These are phyloP conservation scores for Masnerella sp. DNA, from an alignment of 2,888 invertebrate genomes.

Conservation along the genomic window DNA sequence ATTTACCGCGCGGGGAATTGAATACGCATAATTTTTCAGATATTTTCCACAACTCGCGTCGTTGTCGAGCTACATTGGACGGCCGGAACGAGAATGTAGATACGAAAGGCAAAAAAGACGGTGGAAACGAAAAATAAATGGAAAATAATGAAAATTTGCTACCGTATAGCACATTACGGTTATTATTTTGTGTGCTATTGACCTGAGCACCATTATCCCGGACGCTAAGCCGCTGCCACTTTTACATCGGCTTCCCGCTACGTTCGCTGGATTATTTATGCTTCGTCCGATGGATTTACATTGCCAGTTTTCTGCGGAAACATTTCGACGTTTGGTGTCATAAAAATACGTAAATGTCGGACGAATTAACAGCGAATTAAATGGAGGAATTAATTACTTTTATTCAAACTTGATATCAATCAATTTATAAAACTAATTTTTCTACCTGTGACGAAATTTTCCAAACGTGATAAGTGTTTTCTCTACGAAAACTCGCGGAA, in stretches of 20 bases:
- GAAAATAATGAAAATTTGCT: constrained; percentile 56
- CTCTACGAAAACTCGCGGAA: too few species aligned
- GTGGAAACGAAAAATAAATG: constrained; percentile 39
- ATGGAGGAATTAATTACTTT: too few species aligned
- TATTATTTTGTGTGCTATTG: constrained; percentile 66
- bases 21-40: constrained; percentile 45
- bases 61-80: constrained; percentile 26
- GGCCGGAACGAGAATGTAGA: constrained; percentile 31
- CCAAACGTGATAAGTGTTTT: not conserved
- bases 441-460: too few species aligned
- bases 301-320: constrained; percentile 37
- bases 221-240: constrained; percentile 34
- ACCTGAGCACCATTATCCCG: constrained; percentile 55
- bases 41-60: constrained; percentile 35
- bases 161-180: constrained; percentile 58
- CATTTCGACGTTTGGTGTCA: constrained; percentile 21
- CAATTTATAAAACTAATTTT: not conserved
- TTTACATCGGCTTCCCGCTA: constrained; percentile 41
- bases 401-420: too few species aligned
- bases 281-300: constrained; percentile 42
- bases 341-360: constrained; percentile 11
- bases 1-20: constrained; percentile 32
- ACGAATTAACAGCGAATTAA: constrained; percentile 19
- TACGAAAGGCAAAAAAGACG: constrained; percentile 27
- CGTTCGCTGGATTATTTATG: constrained; percentile 41